Percentiles rank a stretch among this genome's conserved stretches.
Evolutionary conservation across 37 sponge, comb jelly and placozoan genomes (phyloP).

Genomic region (Aplysina aerophoba): DNA sequence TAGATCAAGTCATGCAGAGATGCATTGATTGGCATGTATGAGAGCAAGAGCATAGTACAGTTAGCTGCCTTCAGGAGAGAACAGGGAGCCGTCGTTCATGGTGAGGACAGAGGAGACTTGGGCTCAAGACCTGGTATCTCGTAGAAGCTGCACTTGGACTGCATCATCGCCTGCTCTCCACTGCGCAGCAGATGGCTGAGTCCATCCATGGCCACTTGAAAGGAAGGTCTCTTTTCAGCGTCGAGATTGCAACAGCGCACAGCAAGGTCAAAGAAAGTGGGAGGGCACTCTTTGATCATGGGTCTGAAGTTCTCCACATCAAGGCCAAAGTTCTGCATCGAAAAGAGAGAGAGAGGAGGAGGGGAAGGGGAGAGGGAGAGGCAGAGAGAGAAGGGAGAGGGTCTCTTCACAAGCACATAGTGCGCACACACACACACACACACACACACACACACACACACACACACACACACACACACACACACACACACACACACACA

Average conservation of each 20-base stretch:
- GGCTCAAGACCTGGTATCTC: background rate
- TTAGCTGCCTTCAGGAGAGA: too few relatives aligned
- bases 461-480: conserved; percentile 15
- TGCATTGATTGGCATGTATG: too few relatives aligned
- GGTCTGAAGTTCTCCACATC: conserved; percentile 52
- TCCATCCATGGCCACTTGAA: conserved; percentile 46
- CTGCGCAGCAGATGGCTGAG: conserved; percentile 29
- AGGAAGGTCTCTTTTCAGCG: conserved; percentile 63
- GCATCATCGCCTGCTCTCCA: background rate
- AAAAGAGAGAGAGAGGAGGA: background rate
- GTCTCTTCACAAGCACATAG: too few relatives aligned
- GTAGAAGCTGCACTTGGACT: background rate
- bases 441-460: background rate
- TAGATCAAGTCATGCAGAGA: too few relatives aligned
- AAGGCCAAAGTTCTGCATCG: conserved; percentile 70
- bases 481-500: conserved; percentile 20
- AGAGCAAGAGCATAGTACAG: too few relatives aligned
- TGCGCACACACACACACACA: too few relatives aligned
- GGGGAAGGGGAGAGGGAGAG: background rate
- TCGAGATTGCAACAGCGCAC: conserved; percentile 54
- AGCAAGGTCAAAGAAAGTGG: conserved; percentile 69
- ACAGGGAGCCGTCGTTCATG: too few relatives aligned
- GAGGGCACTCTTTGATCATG: conserved; percentile 67
- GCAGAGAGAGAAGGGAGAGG: background rate
- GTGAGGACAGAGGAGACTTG: too few relatives aligned